Percentiles rank a stretch among this genome's conserved stretches.
These are phyloP conservation scores for Holothuria leucospilota DNA, from an alignment of 53 echinoderm and acorn worm species.

Conservation along the genomic window DNA sequence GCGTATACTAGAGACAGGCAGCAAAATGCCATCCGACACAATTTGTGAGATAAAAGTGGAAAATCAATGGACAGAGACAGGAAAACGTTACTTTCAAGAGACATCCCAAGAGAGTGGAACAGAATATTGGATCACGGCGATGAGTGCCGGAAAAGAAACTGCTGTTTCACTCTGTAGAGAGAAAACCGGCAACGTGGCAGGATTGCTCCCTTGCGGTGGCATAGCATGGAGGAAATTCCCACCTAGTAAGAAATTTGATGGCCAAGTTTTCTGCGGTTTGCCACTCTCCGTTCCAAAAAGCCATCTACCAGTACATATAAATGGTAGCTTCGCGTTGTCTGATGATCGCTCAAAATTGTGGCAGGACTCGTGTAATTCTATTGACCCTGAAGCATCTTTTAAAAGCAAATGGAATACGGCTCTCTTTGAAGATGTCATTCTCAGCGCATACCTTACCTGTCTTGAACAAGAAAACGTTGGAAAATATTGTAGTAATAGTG, in stretches of 20 bases:
- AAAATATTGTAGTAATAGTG: neutral
- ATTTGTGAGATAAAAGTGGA: no score
- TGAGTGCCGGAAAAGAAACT: constrained; percentile 4
- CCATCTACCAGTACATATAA: constrained; percentile 58
- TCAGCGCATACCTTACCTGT: constrained; percentile 54
- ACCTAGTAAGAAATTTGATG: neutral
- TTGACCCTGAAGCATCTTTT: neutral
- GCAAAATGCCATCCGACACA: no score
- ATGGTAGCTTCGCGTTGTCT: constrained; percentile 61
- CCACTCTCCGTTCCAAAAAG: constrained; percentile 47
- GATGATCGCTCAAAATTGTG: constrained; percentile 56
- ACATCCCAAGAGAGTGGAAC: neutral
- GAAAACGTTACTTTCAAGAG: constrained; percentile 1
- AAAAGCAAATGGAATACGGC: constrained; percentile 54
- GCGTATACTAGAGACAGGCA: no score
- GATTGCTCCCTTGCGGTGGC: constrained; percentile 39
- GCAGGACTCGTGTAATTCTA: neutral
- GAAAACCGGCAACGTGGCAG: neutral
- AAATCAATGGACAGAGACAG: neutral
- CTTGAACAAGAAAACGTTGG: neutral
- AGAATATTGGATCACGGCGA: constrained; percentile 19
- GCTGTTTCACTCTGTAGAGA: neutral
- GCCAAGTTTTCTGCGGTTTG: constrained; percentile 48
- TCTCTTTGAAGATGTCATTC: constrained; percentile 47
- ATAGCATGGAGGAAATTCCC: constrained; percentile 32